Base-by-base conservation (phyloP, 2,113 vertebrate species). In the Rhea americana region DNA sequence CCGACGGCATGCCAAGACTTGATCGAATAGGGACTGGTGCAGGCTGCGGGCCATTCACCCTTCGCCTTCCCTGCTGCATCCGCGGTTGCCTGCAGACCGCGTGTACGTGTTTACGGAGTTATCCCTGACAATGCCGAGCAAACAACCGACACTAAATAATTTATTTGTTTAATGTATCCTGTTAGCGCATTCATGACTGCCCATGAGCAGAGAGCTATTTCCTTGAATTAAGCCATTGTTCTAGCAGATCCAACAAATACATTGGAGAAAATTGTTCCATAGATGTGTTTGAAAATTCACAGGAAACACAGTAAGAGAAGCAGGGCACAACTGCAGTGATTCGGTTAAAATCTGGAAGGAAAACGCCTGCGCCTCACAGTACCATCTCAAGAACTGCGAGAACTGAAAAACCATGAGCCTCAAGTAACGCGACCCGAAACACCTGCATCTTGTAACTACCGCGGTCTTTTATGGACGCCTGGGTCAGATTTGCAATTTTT, bases 131-230 rank as follows among this genome's bases (percentile, higher is more conserved):
- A 87, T 82, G 81, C 87, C 1, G 8, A 55, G 56, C 48, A 76
- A 95, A 85, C 67, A 71, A 85, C 91, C 58, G 83, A 82, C 92
- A 90, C 61, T 80, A 4, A 28, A 39, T 55, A 30, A 91, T 87
- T 92, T 76, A 91, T 87, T 82, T 95, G 51, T 43, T 82, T 61
- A 70, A 83, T 68, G 90, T 6, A 90, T 91, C 87, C 93, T 96
- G 65, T 84, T n/a, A 43, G 83, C 8, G 81, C 22, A 1, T 14
- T 89, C 91, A 50, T 32, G 70, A 28, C 79, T 78, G 15, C 68
- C 41, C 24, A 7, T 10, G 58, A 85, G 77, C 62, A 5, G 39
- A 77, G 85, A 71, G 93, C 85, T 9, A 21, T 50, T 86, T 90
- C 90, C 91, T 91, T n/a, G 53, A 84, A 79, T 55, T 28, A 86